Conservation (phyloP, 2,113 vertebrate genomes). For the Capreolus pygargus region DNA sequence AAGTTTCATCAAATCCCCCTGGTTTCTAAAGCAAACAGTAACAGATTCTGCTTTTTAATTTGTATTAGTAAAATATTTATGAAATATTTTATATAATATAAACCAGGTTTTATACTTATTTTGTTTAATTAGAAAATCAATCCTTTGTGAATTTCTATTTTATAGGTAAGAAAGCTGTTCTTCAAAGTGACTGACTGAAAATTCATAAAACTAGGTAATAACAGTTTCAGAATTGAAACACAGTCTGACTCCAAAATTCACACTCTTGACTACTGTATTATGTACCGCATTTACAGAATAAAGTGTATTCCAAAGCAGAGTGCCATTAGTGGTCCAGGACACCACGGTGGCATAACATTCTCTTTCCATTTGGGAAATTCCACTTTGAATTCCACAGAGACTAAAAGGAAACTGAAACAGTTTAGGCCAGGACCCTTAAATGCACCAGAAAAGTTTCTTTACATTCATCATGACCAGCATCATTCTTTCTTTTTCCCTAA, state of each 20-base stretch:
- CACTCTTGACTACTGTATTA: neutral
- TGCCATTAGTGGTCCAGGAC: neutral
- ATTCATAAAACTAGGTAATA: neutral
- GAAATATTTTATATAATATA: neutral
- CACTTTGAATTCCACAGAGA: neutral
- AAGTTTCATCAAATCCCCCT: neutral
- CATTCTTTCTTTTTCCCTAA: neutral
- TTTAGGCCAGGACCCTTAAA: neutral
- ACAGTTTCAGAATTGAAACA: neutral
- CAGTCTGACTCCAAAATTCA: neutral
- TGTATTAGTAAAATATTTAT: neutral
- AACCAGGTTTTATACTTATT: neutral
- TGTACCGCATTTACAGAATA: too few relatives aligned
- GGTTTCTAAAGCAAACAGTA: neutral
- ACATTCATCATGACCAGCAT: neutral
- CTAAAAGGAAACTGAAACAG: neutral
- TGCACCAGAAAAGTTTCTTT: neutral
- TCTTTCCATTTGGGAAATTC: neutral
- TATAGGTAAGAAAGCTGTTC: neutral
- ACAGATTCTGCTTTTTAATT: neutral
- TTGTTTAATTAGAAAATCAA: neutral
- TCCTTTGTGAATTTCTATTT: neutral
- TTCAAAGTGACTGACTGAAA: neutral
- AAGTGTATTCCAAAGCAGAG: neutral
- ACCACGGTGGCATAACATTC: fast-evolving